Conservation (phyloP, 1,140 invertebrate genomes). For the Sipha flava region DNA sequence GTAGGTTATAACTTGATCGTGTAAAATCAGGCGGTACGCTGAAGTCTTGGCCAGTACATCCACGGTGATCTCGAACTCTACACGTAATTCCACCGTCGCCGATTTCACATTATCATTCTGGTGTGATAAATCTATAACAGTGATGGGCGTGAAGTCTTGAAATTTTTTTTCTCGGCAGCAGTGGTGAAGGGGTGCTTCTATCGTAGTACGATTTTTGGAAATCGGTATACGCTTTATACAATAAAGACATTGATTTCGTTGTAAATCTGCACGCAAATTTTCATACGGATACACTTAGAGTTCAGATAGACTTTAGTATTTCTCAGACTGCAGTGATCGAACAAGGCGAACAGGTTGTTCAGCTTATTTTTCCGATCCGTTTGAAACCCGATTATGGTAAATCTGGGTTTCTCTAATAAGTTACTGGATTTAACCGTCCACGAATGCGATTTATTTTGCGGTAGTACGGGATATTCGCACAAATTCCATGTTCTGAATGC, state of each 20-base stretch:
- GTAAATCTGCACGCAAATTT: constrained; percentile 40
- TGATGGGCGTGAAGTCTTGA: constrained; percentile 36
- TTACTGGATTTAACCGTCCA: constrained; percentile 40
- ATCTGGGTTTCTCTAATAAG: constrained; percentile 40
- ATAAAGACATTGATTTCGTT: background rate
- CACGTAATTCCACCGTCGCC: constrained; percentile 37
- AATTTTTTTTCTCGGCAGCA: constrained; percentile 35
- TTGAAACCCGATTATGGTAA: constrained; percentile 38
- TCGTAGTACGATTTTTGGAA: constrained; percentile 39
- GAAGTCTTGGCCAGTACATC: constrained; percentile 39
- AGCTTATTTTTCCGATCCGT: constrained; percentile 19
- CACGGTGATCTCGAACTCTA: constrained; percentile 39
- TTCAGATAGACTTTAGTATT: constrained; percentile 42
- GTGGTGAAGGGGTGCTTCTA: constrained; percentile 25
- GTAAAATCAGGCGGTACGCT: constrained; percentile 42
- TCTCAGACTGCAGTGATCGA: constrained; percentile 39
- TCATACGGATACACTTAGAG: constrained; percentile 39
- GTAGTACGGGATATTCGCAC: too few relatives aligned
- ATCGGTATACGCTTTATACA: constrained; percentile 40
- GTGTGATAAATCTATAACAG: constrained; percentile 41
- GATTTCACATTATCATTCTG: constrained; percentile 41
- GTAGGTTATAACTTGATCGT: constrained; percentile 40
- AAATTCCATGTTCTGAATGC: constrained; percentile 42
- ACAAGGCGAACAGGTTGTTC: constrained; percentile 18
- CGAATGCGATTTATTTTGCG: constrained; percentile 36